Evolutionary conservation across 1,140 invertebrate genomes (phyloP).

Genomic region (Doryteuthis pealeii): DNA sequence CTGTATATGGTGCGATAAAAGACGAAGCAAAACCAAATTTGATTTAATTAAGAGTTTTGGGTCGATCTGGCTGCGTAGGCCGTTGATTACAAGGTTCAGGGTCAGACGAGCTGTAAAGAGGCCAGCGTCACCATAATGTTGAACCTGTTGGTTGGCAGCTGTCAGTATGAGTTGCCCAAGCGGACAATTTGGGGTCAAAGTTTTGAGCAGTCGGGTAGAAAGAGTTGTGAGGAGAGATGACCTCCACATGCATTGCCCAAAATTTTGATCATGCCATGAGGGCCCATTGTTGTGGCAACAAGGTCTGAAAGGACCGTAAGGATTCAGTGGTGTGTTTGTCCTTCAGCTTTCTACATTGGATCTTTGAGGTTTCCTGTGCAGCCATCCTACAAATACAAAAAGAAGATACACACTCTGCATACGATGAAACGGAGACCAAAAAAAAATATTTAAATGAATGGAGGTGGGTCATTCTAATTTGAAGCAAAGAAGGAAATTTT

Average conservation of each 20-base stretch:
- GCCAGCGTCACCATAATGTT: neutral
- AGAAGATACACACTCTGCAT: no score
- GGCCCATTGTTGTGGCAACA: neutral
- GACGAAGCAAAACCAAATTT: neutral
- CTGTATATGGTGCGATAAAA: neutral
- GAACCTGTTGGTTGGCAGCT: neutral
- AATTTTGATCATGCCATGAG: neutral
- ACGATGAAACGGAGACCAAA: no score
- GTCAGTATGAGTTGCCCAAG: neutral
- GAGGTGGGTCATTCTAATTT: no score
- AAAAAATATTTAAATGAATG: no score
- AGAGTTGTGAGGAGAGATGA: conserved; percentile 1
- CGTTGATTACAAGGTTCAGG: neutral
- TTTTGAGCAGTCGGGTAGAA: neutral
- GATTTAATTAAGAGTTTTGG: neutral
- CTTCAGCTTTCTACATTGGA: neutral
- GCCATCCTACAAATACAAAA: no score
- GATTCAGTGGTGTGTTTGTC: neutral
- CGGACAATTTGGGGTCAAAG: neutral
- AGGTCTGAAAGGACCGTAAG: neutral
- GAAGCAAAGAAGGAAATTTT: no score
- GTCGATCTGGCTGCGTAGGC: neutral
- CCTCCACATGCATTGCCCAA: neutral
- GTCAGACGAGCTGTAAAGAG: neutral
- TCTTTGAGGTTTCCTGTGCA: neutral